These are phyloP conservation scores for Syritta pipiens DNA, from an alignment of 2,888 invertebrate species.

Conservation along the genomic window DNA sequence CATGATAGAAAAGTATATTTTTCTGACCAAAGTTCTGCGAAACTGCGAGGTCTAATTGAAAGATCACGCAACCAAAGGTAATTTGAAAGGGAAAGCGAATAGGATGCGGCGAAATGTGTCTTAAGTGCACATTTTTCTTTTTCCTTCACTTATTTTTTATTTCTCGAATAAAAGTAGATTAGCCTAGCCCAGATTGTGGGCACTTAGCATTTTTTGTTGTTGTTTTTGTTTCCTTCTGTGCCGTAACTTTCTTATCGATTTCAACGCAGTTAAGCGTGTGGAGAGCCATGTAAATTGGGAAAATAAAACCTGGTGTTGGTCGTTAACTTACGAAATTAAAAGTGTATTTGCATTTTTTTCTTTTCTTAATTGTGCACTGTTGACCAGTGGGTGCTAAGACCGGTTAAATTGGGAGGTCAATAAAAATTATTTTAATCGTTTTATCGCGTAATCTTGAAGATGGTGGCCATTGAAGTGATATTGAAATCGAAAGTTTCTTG, in stretches of 20 bases:
- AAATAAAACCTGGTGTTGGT: conserved; percentile 26
- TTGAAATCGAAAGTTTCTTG: no score
- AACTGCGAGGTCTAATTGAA: conserved; percentile 6
- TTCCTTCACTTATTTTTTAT: not conserved
- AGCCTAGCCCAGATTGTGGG: not conserved
- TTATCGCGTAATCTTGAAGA: no score
- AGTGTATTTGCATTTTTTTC: conserved; percentile 19
- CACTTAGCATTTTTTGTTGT: not conserved
- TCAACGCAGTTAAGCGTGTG: conserved; percentile 3
- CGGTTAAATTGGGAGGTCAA: no score
- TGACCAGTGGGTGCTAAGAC: not conserved
- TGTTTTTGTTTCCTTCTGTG: no score
- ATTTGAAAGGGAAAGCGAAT: conserved; percentile 1
- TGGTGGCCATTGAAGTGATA: no score
- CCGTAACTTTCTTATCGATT: conserved; percentile 7
- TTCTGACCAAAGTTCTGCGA: conserved; percentile 4
- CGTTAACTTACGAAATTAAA: conserved; percentile 33
- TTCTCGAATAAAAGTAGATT: conserved; percentile 27
- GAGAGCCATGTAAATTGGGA: conserved; percentile 37
- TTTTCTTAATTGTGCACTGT: conserved; percentile 1
- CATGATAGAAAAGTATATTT: conserved; percentile 1
- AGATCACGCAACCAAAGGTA: conserved; percentile 31
- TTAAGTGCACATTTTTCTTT: not conserved
- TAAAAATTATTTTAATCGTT: no score
- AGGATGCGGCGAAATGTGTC: not conserved